Evolutionary conservation across 1,140 invertebrate genomes (phyloP).

Genomic region (Heliconius hermathena): DNA sequence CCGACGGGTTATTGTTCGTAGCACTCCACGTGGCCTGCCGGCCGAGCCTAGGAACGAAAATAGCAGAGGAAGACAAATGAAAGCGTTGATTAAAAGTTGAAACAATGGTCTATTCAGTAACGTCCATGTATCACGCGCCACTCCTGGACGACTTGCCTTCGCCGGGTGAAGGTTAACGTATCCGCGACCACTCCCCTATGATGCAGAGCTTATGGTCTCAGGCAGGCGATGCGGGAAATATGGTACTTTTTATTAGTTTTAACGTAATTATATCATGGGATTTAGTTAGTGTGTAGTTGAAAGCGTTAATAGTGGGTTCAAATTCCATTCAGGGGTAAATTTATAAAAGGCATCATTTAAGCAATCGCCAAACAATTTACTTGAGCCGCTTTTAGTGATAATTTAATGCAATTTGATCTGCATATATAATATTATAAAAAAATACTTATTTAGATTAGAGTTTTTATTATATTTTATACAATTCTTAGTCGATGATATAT

Average conservation of each 20-base stretch:
- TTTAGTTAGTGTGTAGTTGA: too few species aligned
- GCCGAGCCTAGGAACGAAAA: neutral
- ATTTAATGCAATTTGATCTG: too few species aligned
- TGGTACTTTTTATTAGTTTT: neutral
- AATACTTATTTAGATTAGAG: too few species aligned
- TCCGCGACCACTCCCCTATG: neutral
- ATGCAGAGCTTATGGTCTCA: neutral
- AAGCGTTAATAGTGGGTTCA: too few species aligned
- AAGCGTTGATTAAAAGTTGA: conserved; percentile 4
- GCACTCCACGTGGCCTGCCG: neutral
- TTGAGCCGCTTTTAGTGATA: too few species aligned
- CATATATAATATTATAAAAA: too few species aligned
- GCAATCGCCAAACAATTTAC: too few species aligned
- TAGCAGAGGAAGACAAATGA: neutral
- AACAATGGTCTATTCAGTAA: conserved; percentile 3
- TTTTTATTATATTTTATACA: too few species aligned
- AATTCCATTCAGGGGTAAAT: too few species aligned
- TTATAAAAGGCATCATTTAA: too few species aligned
- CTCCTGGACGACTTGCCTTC: neutral
- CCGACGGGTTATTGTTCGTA: neutral
- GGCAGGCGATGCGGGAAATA: neutral
- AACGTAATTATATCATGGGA: neutral
- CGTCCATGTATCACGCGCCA: neutral
- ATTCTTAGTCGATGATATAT: too few species aligned
- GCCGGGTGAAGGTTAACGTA: neutral